phyloP scores from a whole-genome alignment of 2,888 invertebrate genomes.

The Plagodis dolabraria region DNA sequence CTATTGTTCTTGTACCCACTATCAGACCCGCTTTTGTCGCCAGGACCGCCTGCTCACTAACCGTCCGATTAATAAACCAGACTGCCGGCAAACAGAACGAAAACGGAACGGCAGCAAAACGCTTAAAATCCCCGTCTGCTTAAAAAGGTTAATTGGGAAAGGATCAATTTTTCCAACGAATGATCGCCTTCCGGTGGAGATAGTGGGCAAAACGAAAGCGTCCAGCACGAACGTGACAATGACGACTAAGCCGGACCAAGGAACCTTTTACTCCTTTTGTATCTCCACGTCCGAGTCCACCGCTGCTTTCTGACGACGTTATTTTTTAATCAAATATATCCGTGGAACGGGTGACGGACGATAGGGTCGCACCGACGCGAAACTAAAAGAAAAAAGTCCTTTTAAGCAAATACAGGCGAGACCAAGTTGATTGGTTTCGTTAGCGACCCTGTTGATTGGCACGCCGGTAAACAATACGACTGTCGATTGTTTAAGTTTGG shows the following conservation, averaged over 20 bases:
- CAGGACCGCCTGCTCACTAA: constrained; percentile 61
- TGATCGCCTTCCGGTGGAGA: constrained; percentile 63
- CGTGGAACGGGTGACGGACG: constrained; percentile 81
- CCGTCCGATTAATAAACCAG: constrained; percentile 73
- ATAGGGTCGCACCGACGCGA: constrained; percentile 80
- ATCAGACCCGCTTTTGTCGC: constrained; percentile 69
- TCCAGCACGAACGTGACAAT: constrained; percentile 72
- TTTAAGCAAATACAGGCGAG: constrained; percentile 85
- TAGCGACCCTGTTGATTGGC: constrained; percentile 84
- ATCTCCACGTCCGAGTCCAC: constrained; percentile 59
- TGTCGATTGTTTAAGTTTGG: constrained; percentile 77
- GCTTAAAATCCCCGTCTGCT: constrained; percentile 36
- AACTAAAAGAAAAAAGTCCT: constrained; percentile 81
- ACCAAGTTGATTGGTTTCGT: constrained; percentile 86
- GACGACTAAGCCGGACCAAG: constrained; percentile 76
- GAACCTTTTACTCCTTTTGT: constrained; percentile 77
- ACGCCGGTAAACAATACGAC: constrained; percentile 80
- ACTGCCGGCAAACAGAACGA: constrained; percentile 56
- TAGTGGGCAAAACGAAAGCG: constrained; percentile 73
- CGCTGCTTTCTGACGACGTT: constrained; percentile 84
- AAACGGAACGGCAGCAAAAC: constrained; percentile 26
- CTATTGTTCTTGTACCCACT: constrained; percentile 76
- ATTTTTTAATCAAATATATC: constrained; percentile 86
- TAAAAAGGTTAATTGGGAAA: constrained; percentile 43
- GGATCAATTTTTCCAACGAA: constrained; percentile 44